These are phyloP conservation scores for Lophotis ruficrista DNA, from an alignment of 2,113 vertebrate species.

Conservation along the genomic window DNA sequence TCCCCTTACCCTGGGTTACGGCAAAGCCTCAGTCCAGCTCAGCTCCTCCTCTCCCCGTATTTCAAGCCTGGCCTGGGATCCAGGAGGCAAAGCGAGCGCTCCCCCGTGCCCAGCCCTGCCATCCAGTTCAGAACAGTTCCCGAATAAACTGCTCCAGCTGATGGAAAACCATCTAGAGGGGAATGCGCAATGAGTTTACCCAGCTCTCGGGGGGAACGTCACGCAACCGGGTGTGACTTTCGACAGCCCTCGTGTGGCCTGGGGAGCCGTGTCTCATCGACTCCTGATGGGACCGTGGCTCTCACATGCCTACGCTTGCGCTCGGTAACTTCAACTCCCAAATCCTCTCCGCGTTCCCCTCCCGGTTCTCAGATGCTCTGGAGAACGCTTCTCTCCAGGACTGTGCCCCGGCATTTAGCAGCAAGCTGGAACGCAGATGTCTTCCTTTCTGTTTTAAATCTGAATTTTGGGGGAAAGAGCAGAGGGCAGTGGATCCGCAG, in stretches of 20 bases:
- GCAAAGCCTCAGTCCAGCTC: background rate
- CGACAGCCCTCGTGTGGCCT: background rate
- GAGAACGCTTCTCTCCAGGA: background rate
- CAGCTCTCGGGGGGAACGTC: background rate
- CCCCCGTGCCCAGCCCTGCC: background rate
- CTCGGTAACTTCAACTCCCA: background rate
- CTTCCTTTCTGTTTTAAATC: background rate
- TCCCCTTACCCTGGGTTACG: background rate
- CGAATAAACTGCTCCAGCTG: background rate
- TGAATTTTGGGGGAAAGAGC: background rate
- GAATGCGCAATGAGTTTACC: background rate
- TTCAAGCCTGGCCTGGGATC: background rate
- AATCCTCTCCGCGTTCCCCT: background rate
- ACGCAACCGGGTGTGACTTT: background rate
- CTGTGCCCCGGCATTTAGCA: background rate
- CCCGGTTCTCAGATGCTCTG: background rate
- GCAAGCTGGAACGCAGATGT: background rate
- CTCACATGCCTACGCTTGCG: background rate
- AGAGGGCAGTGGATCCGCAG: background rate
- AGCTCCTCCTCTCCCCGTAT: background rate
- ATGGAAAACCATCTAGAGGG: background rate
- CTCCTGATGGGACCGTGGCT: background rate
- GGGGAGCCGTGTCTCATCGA: background rate
- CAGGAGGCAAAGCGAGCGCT: background rate
- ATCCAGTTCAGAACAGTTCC: background rate